A percentile compares a stretch with the other conserved stretches of the same genome.
Evolutionary conservation across 2,888 invertebrate genomes (phyloP).

Genomic region (Catocala fraxini): DNA sequence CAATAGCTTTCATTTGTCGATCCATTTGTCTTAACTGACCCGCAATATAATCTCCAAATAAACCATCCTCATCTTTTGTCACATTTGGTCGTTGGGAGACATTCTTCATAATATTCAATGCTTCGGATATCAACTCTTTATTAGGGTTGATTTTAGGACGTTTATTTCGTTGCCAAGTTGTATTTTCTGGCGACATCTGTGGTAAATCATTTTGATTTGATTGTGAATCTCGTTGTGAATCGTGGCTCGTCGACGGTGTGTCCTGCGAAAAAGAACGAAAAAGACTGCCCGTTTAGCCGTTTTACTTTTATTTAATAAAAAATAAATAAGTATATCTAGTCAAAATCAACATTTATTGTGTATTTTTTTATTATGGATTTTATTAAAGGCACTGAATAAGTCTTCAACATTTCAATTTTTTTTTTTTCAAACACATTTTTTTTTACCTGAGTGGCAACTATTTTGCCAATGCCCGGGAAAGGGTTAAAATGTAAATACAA

Average conservation of each 20-base stretch:
- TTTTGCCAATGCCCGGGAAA: too few relatives aligned
- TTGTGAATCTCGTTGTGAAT: conserved; percentile 5
- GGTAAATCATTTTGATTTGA: conserved; percentile 30
- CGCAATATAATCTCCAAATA: conserved; percentile 17
- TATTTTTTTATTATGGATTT: too few relatives aligned
- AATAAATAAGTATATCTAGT: conserved; percentile 25
- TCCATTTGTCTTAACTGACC: background rate
- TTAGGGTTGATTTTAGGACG: conserved; percentile 34
- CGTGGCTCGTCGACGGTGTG: conserved; percentile 7
- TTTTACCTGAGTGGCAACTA: too few relatives aligned
- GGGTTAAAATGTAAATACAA: too few relatives aligned
- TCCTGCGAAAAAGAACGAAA: conserved; percentile 11
- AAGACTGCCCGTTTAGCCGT: too few relatives aligned
- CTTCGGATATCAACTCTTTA: conserved; percentile 33
- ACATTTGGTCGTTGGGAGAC: conserved; percentile 35
- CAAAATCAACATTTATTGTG: conserved; percentile 16
- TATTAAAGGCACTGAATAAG: too few relatives aligned
- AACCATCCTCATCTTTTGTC: conserved; percentile 37
- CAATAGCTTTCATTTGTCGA: background rate
- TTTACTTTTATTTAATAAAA: background rate
- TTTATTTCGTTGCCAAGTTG: conserved; percentile 25
- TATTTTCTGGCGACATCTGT: conserved; percentile 15
- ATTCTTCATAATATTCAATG: conserved; percentile 35
- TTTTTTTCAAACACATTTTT: too few relatives aligned
- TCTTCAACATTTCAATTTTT: too few relatives aligned